These are phyloP conservation scores for Leptoclinus maculatus DNA, from an alignment of 2,797 vertebrate genomes.

Conservation along the genomic window DNA sequence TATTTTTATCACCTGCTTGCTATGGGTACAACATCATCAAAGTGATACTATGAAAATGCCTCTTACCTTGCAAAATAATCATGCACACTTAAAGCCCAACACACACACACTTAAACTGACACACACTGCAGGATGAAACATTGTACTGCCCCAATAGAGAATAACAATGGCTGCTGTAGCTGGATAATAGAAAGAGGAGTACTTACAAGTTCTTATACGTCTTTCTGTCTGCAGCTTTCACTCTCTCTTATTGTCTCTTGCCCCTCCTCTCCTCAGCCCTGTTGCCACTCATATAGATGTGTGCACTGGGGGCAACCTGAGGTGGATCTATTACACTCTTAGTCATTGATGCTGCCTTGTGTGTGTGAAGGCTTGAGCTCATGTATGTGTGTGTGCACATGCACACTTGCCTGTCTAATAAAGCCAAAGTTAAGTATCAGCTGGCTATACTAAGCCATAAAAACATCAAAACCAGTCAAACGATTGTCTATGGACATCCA, in stretches of 20 bases:
- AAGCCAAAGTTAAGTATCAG: not conserved
- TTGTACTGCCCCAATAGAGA: slow-evolving; percentile 31
- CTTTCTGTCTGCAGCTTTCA: slow-evolving; percentile 51
- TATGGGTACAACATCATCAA: slow-evolving; percentile 27
- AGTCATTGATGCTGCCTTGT: slow-evolving; percentile 41
- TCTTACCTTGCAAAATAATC: slow-evolving; percentile 37
- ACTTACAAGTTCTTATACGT: slow-evolving; percentile 74
- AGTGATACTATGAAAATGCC: slow-evolving; percentile 35
- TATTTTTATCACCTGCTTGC: slow-evolving; percentile 49
- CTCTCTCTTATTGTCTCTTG: slow-evolving; percentile 58
- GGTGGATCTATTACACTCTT: slow-evolving; percentile 64
- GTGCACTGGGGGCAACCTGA: slow-evolving; percentile 64
- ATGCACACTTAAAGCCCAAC: slow-evolving; percentile 21
- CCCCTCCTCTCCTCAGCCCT: slow-evolving; percentile 16
- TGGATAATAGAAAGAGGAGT: slow-evolving; percentile 64
- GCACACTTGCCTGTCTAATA: not conserved
- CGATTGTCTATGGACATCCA: not conserved
- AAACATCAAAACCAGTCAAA: not conserved
- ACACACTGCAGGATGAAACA: slow-evolving; percentile 32
- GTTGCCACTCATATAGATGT: slow-evolving; percentile 50
- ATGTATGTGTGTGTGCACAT: not conserved
- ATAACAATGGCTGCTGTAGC: slow-evolving; percentile 49
- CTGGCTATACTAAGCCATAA: not conserved
- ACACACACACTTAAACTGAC: not conserved
- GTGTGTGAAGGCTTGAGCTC: not conserved